These are phyloP conservation scores for Nettapus auritus DNA, from an alignment of 2,113 vertebrate genomes.

Conservation along the genomic window DNA sequence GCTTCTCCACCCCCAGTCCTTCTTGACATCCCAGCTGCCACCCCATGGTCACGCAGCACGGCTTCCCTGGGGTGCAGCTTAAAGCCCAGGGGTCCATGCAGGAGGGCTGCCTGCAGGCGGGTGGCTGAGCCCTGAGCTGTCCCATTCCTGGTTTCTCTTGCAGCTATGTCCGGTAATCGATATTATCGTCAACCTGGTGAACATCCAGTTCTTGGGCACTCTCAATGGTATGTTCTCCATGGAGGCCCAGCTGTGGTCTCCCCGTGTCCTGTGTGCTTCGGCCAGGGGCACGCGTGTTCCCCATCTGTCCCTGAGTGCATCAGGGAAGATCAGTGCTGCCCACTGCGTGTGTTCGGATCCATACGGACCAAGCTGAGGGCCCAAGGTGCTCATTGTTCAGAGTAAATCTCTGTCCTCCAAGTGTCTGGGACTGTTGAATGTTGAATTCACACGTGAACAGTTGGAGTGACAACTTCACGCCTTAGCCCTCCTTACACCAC, in stretches of 20 bases:
- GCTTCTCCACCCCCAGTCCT: neutral
- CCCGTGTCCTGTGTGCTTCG: fast-evolving
- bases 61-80: neutral
- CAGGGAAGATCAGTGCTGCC: neutral
- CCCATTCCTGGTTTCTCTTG: neutral
- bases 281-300: fast-evolving
- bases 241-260: neutral
- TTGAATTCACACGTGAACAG: neutral
- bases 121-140: fast-evolving
- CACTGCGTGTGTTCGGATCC: too few species aligned
- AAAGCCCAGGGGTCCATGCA: neutral
- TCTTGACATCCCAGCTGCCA: neutral
- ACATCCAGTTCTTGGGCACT: slow-evolving; percentile 22
- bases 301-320: fast-evolving
- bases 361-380: neutral
- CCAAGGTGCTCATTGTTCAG: neutral
- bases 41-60: fast-evolving
- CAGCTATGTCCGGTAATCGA: neutral
- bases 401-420: neutral
- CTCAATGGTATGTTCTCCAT: neutral
- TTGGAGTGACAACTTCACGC: fast-evolving
- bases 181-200: neutral
- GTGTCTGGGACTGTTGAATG: neutral
- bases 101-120: neutral
- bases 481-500: fast-evolving